These are phyloP conservation scores for Harpagoxenus sublaevis DNA, from an alignment of 2,888 invertebrate genomes.

Conservation along the genomic window DNA sequence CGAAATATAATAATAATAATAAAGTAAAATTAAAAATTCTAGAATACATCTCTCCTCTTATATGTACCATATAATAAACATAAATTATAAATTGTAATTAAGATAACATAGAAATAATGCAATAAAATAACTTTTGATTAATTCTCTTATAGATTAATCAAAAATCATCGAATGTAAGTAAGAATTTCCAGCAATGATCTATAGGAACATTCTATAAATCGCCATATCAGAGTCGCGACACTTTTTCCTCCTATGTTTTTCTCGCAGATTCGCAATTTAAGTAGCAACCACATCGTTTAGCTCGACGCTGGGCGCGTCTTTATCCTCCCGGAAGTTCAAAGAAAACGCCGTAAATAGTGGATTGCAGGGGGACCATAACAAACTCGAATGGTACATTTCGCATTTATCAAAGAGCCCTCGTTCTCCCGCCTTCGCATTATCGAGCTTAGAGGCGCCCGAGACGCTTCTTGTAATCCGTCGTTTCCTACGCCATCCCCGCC, in stretches of 20 bases:
- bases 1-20: neutral
- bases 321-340: constrained; percentile 73
- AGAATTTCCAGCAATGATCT: neutral
- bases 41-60: neutral
- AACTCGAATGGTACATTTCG: constrained; percentile 78
- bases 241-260: constrained; percentile 29
- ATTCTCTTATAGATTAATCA: neutral
- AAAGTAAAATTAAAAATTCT: neutral
- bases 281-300: constrained; percentile 73
- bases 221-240: neutral
- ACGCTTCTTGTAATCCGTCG: constrained; percentile 78
- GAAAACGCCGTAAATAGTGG: constrained; percentile 76
- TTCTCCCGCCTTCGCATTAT: constrained; percentile 71
- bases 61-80: neutral
- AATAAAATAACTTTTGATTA: constrained; percentile 2
- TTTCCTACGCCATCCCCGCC: constrained; percentile 55
- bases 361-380: constrained; percentile 76
- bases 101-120: neutral
- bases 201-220: neutral
- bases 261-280: constrained; percentile 49
- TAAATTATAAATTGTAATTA: neutral
- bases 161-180: neutral
- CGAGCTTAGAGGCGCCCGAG: constrained; percentile 75
- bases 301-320: constrained; percentile 58
- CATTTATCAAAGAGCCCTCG: constrained; percentile 78